phyloP scores from a whole-genome alignment of 2,888 invertebrate species.

The Stegophylla sp. region DNA sequence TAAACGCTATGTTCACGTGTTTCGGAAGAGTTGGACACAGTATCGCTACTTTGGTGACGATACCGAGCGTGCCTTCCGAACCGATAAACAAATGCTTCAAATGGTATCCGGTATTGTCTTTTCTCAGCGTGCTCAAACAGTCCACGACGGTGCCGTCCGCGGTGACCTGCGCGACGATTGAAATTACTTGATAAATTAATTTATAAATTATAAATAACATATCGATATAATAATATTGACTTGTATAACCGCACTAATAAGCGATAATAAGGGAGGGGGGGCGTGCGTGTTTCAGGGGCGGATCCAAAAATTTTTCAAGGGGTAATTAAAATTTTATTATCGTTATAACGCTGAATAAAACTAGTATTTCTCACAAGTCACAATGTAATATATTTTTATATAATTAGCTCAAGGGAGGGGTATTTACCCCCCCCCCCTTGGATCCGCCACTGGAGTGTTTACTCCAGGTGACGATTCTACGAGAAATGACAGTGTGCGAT shows the following conservation, averaged over 20 bases:
- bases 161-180: slow-evolving; percentile 70
- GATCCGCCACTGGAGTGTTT: no score
- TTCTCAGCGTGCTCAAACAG: slow-evolving; percentile 81
- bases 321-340: no score
- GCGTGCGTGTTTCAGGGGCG: no score
- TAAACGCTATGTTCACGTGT: slow-evolving; percentile 83
- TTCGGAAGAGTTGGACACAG: slow-evolving; percentile 86
- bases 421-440: no score
- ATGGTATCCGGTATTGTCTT: slow-evolving; percentile 98
- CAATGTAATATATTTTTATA: no score
- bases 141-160: slow-evolving; percentile 87
- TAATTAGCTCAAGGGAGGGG: no score
- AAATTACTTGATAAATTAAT: not conserved
- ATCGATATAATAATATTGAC: not conserved
- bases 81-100: slow-evolving; percentile 96
- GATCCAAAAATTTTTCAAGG: no score
- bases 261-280: no score
- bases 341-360: no score
- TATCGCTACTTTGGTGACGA: slow-evolving; percentile 90
- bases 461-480: no score
- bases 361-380: no score
- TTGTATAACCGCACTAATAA: not conserved
- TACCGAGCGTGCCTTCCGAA: slow-evolving; percentile 94
- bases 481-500: no score
- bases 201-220: not conserved